These are phyloP conservation scores for Mesaphorura yosii DNA, from an alignment of 1,140 invertebrate genomes.

Conservation along the genomic window DNA sequence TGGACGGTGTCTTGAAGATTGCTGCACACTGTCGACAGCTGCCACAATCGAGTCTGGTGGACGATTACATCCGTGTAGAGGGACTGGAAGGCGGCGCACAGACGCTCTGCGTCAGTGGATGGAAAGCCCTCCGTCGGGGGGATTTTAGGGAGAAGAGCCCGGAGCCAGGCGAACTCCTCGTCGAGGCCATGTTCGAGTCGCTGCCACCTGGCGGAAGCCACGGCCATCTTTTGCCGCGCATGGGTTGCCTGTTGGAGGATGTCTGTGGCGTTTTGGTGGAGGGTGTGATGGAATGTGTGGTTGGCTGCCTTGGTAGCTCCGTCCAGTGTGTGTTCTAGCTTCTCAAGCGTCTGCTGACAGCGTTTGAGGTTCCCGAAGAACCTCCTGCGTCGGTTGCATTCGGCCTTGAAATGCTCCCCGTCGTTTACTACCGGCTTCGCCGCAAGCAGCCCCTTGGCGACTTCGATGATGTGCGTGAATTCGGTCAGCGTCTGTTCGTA, in stretches of 20 bases:
- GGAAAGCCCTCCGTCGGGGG: conserved; percentile 63
- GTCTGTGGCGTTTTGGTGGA: conserved; percentile 56
- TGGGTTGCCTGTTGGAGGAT: conserved; percentile 65
- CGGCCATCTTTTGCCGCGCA: conserved; percentile 63
- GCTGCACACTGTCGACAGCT: conserved; percentile 56
- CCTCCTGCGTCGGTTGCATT: conserved; percentile 75
- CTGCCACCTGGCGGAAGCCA: conserved; percentile 64
- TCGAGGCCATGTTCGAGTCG: conserved; percentile 61
- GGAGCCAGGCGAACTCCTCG: conserved; percentile 66
- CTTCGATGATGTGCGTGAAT: conserved; percentile 66
- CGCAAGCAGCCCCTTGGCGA: conserved; percentile 63
- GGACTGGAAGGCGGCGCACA: conserved; percentile 65
- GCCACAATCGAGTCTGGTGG: conserved; percentile 60
- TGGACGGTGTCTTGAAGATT: conserved; percentile 58
- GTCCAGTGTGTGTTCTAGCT: conserved; percentile 68
- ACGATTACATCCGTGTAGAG: conserved; percentile 60
- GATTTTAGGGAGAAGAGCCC: conserved; percentile 63
- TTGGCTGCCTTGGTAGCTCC: conserved; percentile 62
- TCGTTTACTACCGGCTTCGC: conserved; percentile 58
- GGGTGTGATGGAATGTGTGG: conserved; percentile 56
- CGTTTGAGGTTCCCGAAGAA: conserved; percentile 78
- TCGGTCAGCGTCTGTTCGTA: conserved; percentile 75
- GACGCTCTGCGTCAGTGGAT: conserved; percentile 67
- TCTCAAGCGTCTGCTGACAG: conserved; percentile 64
- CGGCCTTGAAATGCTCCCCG: conserved; percentile 64